phyloP scores from a whole-genome alignment of 2,888 invertebrate species.

The Falcaria lacertinaria region DNA sequence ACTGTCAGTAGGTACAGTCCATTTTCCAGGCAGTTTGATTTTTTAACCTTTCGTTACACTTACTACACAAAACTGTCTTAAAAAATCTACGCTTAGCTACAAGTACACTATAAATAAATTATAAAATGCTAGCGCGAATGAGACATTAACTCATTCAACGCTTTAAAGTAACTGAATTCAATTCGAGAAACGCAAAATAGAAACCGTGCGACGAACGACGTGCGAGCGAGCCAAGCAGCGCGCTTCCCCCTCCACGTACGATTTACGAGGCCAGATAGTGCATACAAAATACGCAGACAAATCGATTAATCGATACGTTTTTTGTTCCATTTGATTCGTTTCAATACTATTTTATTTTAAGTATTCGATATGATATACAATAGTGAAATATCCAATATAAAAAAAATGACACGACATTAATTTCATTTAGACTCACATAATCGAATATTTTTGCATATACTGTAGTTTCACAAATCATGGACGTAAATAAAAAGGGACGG shows the following conservation, averaged over 20 bases:
- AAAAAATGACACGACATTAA: neutral
- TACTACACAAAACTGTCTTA: constrained; percentile 37
- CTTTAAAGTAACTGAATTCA: constrained; percentile 71
- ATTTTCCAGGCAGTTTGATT: constrained; percentile 40
- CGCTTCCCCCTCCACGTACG: constrained; percentile 60
- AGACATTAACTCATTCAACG: constrained; percentile 52
- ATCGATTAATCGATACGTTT: constrained; percentile 35
- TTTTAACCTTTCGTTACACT: constrained; percentile 44
- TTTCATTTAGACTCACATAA: constrained; percentile 19
- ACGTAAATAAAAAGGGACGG: constrained; percentile 68
- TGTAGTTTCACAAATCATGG: constrained; percentile 55
- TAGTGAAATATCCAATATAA: too few relatives aligned
- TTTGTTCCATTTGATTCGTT: constrained; percentile 5
- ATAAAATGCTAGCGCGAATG: constrained; percentile 63
- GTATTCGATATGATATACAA: neutral
- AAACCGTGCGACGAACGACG: constrained; percentile 62
- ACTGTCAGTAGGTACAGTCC: constrained; percentile 53
- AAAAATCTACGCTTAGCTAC: constrained; percentile 47
- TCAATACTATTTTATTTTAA: neutral
- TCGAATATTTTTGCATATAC: constrained; percentile 39
- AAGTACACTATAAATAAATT: constrained; percentile 59
- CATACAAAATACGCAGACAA: constrained; percentile 49
- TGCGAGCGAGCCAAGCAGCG: constrained; percentile 54
- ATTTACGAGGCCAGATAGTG: constrained; percentile 74
- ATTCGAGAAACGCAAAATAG: constrained; percentile 77